Evolutionary conservation across 35 echinoderm and acorn worm genomes (phyloP).

Genomic region (Eucidaris tribuloides): DNA sequence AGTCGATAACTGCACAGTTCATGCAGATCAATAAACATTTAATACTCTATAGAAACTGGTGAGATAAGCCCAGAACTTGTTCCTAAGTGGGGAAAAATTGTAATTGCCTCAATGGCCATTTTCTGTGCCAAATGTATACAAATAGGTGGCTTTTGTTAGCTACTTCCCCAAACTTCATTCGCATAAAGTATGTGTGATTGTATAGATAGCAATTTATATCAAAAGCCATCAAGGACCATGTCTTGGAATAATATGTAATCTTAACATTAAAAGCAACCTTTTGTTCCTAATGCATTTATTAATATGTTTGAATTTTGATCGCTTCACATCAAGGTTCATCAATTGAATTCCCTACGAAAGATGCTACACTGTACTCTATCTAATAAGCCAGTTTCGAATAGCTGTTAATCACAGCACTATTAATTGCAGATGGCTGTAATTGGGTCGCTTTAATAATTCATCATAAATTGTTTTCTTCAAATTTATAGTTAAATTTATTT

Average conservation of each 20-base stretch:
- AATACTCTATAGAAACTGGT: not conserved
- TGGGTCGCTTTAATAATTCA: too few species aligned
- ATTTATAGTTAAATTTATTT: too few species aligned
- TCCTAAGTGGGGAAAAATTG: not conserved
- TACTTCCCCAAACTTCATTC: too few species aligned
- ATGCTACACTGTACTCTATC: not conserved
- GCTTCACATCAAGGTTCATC: not conserved
- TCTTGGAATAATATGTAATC: not conserved
- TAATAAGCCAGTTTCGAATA: too few species aligned
- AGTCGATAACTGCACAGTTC: constrained; percentile 5
- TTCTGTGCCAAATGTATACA: not conserved
- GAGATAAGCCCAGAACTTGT: not conserved
- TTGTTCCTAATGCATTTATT: not conserved
- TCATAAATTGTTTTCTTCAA: too few species aligned
- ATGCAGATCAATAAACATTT: constrained; percentile 1
- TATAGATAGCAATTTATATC: too few species aligned
- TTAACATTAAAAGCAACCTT: not conserved
- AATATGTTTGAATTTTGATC: not conserved
- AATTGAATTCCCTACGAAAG: not conserved
- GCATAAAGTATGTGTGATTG: too few species aligned
- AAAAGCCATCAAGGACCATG: too few species aligned
- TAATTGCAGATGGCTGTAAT: too few species aligned
- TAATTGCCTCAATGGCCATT: not conserved
- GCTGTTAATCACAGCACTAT: too few species aligned
- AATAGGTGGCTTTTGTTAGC: too few species aligned